Percentiles rank a stretch among this genome's conserved stretches.
phyloP scores from a whole-genome alignment of 2,888 invertebrate genomes.

The Hydrotaea diabolus region DNA sequence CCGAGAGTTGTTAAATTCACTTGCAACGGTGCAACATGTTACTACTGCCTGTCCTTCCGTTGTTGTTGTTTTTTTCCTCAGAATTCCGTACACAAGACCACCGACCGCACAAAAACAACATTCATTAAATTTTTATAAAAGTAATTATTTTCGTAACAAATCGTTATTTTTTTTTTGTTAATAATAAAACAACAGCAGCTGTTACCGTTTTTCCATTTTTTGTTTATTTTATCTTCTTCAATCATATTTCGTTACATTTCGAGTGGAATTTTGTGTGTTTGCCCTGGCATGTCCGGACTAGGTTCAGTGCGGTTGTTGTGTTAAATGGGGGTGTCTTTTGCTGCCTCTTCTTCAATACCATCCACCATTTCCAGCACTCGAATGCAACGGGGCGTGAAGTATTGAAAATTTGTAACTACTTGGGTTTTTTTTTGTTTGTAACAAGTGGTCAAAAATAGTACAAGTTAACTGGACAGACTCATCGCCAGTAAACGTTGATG shows the following conservation, averaged over 20 bases:
- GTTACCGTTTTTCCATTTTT: neutral
- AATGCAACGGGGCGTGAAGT: slow-evolving; percentile 60
- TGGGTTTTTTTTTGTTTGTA: neutral
- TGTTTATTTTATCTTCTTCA: neutral
- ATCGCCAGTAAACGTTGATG: neutral
- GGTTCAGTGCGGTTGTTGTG: neutral
- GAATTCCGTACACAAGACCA: neutral
- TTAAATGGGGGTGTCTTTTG: slow-evolving; percentile 26
- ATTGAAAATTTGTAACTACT: slow-evolving; percentile 55
- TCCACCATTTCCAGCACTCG: slow-evolving; percentile 53
- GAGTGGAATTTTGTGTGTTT: neutral
- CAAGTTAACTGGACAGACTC: neutral
- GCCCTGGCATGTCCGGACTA: neutral
- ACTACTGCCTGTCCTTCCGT: too few species aligned
- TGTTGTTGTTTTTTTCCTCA: neutral
- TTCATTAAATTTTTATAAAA: neutral
- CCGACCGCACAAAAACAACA: neutral
- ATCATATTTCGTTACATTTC: neutral
- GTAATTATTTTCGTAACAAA: slow-evolving; percentile 1
- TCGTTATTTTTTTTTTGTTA: neutral
- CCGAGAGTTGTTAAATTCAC: too few species aligned
- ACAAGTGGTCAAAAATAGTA: neutral
- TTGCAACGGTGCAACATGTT: neutral
- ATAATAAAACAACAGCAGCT: neutral
- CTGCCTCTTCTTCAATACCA: neutral